Conservation (phyloP, 2,113 vertebrate genomes). For the Leptobrachium leishanense region DNA sequence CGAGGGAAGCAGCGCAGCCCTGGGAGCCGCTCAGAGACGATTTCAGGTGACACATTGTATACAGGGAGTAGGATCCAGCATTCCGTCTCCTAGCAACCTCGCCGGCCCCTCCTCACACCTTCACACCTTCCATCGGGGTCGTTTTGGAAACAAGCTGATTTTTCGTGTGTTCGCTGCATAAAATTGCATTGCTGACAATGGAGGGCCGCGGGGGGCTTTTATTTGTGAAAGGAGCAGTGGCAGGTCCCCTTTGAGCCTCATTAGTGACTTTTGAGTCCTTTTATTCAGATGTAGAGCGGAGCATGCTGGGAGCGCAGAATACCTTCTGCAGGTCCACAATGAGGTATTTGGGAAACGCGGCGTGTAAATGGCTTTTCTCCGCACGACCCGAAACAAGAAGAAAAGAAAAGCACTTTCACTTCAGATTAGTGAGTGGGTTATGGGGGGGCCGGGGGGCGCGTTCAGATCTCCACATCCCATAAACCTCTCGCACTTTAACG, state of each 20-base stretch:
- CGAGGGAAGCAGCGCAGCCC: too few species aligned
- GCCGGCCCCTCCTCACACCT: not conserved
- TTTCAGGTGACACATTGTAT: not conserved
- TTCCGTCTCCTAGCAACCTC: conserved; percentile 42
- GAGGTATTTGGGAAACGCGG: conserved; percentile 34
- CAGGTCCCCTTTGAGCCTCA: conserved; percentile 40
- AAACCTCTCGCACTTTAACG: not conserved
- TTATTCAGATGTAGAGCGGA: conserved; percentile 25
- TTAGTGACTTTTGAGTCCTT: conserved; percentile 41
- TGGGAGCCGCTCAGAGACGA: too few species aligned
- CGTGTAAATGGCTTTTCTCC: conserved; percentile 40
- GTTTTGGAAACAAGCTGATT: conserved; percentile 29
- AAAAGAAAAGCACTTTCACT: conserved; percentile 44
- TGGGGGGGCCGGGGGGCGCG: not conserved
- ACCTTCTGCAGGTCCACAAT: conserved; percentile 35
- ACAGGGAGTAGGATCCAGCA: not conserved
- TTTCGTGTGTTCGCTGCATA: conserved; percentile 12
- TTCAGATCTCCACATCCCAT: conserved; percentile 7
- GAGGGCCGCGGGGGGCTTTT: conserved; percentile 19
- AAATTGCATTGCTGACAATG: conserved; percentile 31
- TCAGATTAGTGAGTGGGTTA: conserved; percentile 3
- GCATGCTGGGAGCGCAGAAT: conserved; percentile 36
- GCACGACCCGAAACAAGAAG: conserved; percentile 23
- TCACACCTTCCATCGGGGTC: conserved; percentile 4
- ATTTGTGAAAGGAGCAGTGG: conserved; percentile 36